Conservation (phyloP, 2,888 invertebrate species). For the Aleiodes alternator region DNA sequence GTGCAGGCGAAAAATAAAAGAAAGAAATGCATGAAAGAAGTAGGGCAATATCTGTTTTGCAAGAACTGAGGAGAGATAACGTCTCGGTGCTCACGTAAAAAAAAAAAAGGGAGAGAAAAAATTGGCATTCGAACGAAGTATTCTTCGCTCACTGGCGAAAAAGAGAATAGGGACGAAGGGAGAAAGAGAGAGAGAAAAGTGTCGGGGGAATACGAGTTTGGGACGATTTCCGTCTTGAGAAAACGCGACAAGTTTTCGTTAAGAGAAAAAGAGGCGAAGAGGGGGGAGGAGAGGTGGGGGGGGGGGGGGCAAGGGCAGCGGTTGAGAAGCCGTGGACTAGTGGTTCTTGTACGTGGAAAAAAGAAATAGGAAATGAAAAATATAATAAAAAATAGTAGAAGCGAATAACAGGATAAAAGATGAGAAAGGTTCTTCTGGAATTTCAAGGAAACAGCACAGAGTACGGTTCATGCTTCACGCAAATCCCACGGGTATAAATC, state of each 20-base stretch:
- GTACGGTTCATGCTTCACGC: too few species aligned
- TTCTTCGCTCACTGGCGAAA: not conserved
- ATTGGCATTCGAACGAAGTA: slow-evolving; percentile 39
- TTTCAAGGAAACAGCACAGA: too few species aligned
- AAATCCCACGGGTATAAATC: too few species aligned
- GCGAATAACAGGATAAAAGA: too few species aligned
- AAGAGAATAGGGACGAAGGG: not conserved
- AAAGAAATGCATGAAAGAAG: not conserved
- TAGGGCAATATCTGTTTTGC: slow-evolving; percentile 14
- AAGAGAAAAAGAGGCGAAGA: not conserved
- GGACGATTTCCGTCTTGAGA: not conserved
- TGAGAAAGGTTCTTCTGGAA: too few species aligned
- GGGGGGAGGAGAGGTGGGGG: not conserved
- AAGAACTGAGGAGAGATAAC: slow-evolving; percentile 19
- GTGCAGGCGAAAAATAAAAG: slow-evolving; percentile 5
- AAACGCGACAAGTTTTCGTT: not conserved
- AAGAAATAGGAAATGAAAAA: too few species aligned
- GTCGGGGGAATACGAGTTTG: not conserved
- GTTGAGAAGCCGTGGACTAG: too few species aligned
- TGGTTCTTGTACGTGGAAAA: too few species aligned
- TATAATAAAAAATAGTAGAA: too few species aligned
- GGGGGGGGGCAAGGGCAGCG: too few species aligned
- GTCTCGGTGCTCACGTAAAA: slow-evolving; percentile 12
- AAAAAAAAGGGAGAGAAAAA: not conserved
- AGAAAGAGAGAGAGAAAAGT: not conserved